Conservation (phyloP, 1,140 invertebrate genomes). For the Thaumetopoea pityocampa region DNA sequence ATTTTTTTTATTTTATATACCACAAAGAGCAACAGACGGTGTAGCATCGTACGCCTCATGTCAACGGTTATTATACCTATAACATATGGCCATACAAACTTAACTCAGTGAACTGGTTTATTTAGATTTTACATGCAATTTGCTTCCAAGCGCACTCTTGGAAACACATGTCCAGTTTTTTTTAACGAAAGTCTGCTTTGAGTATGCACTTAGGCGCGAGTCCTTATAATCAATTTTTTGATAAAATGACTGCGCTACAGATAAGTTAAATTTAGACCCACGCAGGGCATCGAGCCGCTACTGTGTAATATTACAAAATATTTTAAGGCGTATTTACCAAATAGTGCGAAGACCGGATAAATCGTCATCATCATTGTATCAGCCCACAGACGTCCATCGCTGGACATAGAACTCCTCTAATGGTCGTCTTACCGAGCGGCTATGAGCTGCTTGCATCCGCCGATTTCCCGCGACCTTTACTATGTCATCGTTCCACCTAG, state of each 20-base stretch:
- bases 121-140: constrained; percentile 47
- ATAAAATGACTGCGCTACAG: constrained; percentile 38
- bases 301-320: constrained; percentile 12
- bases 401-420: too few species aligned
- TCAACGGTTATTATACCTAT: constrained; percentile 32
- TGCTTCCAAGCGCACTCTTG: constrained; percentile 24
- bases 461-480: too few species aligned
- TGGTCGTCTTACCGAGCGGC: too few species aligned
- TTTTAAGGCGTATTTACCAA: constrained; percentile 27
- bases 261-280: constrained; percentile 43
- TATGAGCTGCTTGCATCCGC: too few species aligned
- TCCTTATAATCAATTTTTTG: constrained; percentile 28
- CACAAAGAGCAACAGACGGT: too few species aligned
- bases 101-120: constrained; percentile 14
- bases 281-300: constrained; percentile 22
- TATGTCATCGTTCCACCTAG: too few species aligned
- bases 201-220: constrained; percentile 41
- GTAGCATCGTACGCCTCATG: constrained; percentile 5
- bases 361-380: too few species aligned
- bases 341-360: too few species aligned
- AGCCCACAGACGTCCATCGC: too few species aligned
- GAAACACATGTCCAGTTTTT: constrained; percentile 46
- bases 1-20: too few species aligned
- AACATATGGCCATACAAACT: constrained; percentile 46
- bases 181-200: constrained; percentile 45